These are phyloP conservation scores for Pristionchus entomophagus DNA, from an alignment of 2,888 invertebrate species.

Conservation along the genomic window DNA sequence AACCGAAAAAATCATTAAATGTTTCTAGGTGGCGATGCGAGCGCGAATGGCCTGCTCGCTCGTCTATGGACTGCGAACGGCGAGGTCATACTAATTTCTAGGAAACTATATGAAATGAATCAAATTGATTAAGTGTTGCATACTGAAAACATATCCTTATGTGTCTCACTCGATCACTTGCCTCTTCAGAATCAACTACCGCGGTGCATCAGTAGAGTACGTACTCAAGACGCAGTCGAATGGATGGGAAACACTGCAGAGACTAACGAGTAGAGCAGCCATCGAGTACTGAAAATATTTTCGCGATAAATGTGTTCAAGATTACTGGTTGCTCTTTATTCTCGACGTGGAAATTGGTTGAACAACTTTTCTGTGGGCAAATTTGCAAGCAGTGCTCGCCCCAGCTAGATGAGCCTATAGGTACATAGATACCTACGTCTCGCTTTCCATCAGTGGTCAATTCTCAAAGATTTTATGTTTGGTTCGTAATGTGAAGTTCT, in stretches of 20 bases:
- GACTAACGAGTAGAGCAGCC: not conserved
- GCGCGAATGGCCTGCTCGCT: conserved; percentile 55
- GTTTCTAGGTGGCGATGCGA: conserved; percentile 46
- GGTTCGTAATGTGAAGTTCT: too few species aligned
- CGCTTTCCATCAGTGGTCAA: too few species aligned
- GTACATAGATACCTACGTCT: too few species aligned
- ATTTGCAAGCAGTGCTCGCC: too few species aligned
- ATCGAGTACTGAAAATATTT: not conserved
- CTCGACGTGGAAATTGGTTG: too few species aligned
- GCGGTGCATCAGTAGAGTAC: conserved; percentile 53
- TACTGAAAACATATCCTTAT: too few species aligned
- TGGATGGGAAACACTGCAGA: conserved; percentile 59
- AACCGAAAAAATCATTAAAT: not conserved
- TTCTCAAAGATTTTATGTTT: too few species aligned
- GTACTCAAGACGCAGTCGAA: conserved; percentile 57
- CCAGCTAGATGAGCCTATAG: too few species aligned
- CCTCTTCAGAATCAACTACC: conserved; percentile 51
- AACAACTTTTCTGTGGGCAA: too few species aligned
- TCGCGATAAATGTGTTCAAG: too few species aligned
- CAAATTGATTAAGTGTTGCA: not conserved
- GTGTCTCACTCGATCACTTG: too few species aligned
- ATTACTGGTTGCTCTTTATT: too few species aligned
- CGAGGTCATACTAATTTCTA: not conserved
- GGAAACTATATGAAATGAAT: not conserved
- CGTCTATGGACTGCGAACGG: conserved; percentile 58